Base-by-base conservation (phyloP, 2,113 vertebrate species). In the Ctenomys sociabilis region DNA sequence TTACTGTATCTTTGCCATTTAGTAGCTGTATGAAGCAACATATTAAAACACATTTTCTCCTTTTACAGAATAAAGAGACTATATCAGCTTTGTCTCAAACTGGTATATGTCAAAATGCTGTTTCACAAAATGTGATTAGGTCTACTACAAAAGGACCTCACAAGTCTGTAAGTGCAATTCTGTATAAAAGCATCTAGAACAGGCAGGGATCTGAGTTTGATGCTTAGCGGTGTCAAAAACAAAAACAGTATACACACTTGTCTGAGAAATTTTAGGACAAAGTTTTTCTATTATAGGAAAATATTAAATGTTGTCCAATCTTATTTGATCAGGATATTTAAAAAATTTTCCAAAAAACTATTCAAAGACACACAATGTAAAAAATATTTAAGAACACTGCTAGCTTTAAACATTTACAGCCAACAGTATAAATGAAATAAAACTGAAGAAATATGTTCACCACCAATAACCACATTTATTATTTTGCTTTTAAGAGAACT, bases 311-410 rank as follows among this genome's bases (percentile, higher is more conserved):
- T 45, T 91, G 17, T 45, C 26, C 59, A 92, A 83, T 83, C 9
- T 82, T 94, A 85, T 59, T n/a, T 66, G 81, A 28, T 64, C 16
- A 78, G 17, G 66, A 94, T 87, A 66, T 22, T 93, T 24, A 35
- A 94, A 92, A 92, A 70, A 80, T 54, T 87, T 91, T 35, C 77
- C 73, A 89, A 54, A 91, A 85, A 3, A 72, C 3, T 68, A 21
- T 91, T 28, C 54, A 91, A 80, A 30, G n/a, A 30, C 92, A 92
- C 3, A 19, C 32, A 64, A 90, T 63, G 75, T 90, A 82, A 95
- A 37, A 94, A 97, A 87, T 66, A 90, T 49, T 83, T 84, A 72
- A 77, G 52, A 85, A 93, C 49, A 4, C n/a, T 78, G 93, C 8
- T 21, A 54, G 77, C 57, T 88, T 72, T 84, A 40, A 92, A 77